A percentile compares a stretch with the other conserved stretches of the same genome.
Conservation (phyloP, 1,140 invertebrate genomes). For the Parapsyche elsis region DNA sequence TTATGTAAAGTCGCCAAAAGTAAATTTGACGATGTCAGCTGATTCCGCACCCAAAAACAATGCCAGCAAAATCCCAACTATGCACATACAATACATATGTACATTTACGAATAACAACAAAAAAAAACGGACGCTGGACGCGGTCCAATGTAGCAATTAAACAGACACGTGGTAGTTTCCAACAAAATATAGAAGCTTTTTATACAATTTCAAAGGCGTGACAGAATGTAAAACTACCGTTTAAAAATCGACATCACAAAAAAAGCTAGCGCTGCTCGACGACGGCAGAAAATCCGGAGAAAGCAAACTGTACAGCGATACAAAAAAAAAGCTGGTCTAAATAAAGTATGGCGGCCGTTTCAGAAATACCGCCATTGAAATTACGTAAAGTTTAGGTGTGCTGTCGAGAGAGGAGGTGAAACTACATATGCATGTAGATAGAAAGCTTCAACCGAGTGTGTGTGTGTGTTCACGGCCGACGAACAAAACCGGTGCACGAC, state of each 20-base stretch:
- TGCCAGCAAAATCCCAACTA: no score
- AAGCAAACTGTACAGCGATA: conserved; percentile 7
- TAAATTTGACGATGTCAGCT: conserved; percentile 8
- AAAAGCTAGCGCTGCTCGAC: neutral
- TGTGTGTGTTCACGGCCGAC: neutral
- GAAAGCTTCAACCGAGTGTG: neutral
- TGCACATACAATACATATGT: no score
- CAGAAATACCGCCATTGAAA: neutral
- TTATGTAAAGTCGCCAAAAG: neutral
- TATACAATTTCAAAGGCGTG: no score
- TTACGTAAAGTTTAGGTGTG: conserved; percentile 12
- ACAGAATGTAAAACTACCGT: neutral
- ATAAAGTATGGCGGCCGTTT: neutral
- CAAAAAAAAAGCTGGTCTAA: neutral
- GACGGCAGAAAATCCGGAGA: neutral
- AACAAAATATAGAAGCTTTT: no score
- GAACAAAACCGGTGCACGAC: neutral
- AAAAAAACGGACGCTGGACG: no score
- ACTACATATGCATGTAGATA: neutral
- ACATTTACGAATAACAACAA: no score
- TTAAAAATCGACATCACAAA: neutral
- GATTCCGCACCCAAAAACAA: neutral
- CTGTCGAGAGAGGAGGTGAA: conserved; percentile 6
- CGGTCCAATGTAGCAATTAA: no score
- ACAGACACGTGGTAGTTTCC: no score